Evolutionary conservation across 1,140 invertebrate genomes (phyloP).

Genomic region (Lineus longissimus): DNA sequence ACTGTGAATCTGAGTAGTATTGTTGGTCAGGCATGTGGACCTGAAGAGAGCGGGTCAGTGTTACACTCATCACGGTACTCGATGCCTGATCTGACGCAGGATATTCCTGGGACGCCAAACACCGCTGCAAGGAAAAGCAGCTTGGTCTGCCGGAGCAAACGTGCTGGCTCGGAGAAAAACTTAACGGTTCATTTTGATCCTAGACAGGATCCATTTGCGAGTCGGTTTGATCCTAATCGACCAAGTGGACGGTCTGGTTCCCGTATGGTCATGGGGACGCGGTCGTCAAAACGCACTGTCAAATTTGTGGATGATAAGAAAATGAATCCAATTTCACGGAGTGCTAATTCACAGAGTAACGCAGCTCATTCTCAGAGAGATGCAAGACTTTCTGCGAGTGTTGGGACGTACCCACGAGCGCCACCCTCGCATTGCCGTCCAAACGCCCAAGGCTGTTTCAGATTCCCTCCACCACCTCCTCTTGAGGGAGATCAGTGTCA

Average conservation of each 20-base stretch:
- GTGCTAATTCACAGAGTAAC: slow-evolving; percentile 6
- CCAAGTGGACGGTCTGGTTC: not conserved
- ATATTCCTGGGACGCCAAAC: slow-evolving; percentile 22
- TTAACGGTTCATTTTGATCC: not conserved
- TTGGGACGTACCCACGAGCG: slow-evolving; percentile 7
- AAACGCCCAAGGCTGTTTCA: slow-evolving; percentile 4
- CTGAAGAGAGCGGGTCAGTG: slow-evolving; percentile 8
- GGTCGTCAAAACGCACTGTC: not conserved
- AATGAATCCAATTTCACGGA: slow-evolving; percentile 21
- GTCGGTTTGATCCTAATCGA: not conserved
- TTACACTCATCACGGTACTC: slow-evolving; percentile 52
- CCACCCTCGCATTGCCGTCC: slow-evolving; percentile 7
- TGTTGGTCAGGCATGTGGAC: not conserved
- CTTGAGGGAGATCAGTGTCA: slow-evolving; percentile 1
- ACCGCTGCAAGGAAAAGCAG: slow-evolving; percentile 5
- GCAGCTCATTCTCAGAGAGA: slow-evolving; percentile 6
- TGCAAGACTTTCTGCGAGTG: slow-evolving; percentile 11
- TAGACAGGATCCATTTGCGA: slow-evolving; percentile 1
- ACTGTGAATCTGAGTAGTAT: not conserved
- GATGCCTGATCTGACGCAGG: slow-evolving; percentile 62
- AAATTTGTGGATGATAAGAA: slow-evolving; percentile 18
- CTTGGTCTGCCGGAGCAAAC: not conserved
- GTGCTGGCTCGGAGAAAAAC: slow-evolving; percentile 8
- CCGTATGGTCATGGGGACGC: not conserved
- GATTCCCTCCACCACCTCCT: not conserved